A percentile compares a stretch with the other conserved stretches of the same genome.
Conservation (phyloP, 2,797 vertebrate species). For the Girardinus metallicus region DNA sequence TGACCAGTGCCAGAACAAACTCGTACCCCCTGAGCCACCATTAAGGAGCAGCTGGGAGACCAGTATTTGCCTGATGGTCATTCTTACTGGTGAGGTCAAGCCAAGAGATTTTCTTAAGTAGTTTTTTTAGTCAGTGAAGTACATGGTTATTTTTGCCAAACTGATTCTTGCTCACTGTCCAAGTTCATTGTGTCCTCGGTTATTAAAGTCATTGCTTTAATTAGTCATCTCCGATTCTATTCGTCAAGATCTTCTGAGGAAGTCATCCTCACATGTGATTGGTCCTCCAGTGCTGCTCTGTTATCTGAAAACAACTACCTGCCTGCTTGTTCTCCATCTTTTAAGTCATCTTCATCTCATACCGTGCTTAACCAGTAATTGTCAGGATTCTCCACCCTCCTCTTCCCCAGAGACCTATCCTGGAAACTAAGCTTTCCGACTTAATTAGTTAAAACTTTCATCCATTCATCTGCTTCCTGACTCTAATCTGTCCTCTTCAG, state of each 20-base stretch:
- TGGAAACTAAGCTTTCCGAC: neutral
- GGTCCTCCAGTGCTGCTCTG: neutral
- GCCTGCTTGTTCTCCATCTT: neutral
- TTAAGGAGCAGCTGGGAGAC: neutral
- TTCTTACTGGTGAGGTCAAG: neutral
- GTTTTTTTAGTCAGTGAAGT: neutral
- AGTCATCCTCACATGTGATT: neutral
- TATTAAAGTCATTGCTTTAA: neutral
- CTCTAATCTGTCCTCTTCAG: neutral
- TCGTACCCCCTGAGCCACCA: too few species aligned
- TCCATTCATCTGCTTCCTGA: neutral
- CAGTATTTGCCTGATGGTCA: neutral
- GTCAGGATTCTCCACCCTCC: neutral
- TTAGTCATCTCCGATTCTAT: neutral
- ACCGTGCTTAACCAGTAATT: neutral
- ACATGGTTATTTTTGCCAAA: neutral
- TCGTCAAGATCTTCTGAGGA: neutral
- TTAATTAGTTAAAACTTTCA: neutral
- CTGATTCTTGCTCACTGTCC: neutral
- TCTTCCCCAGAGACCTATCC: neutral
- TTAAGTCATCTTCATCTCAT: neutral
- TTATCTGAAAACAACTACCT: neutral
- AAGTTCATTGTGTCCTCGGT: neutral
- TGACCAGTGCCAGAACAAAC: too few species aligned
- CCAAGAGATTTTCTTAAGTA: neutral